phyloP scores from a whole-genome alignment of 2,113 vertebrate species.

The Pogona vitticeps region DNA sequence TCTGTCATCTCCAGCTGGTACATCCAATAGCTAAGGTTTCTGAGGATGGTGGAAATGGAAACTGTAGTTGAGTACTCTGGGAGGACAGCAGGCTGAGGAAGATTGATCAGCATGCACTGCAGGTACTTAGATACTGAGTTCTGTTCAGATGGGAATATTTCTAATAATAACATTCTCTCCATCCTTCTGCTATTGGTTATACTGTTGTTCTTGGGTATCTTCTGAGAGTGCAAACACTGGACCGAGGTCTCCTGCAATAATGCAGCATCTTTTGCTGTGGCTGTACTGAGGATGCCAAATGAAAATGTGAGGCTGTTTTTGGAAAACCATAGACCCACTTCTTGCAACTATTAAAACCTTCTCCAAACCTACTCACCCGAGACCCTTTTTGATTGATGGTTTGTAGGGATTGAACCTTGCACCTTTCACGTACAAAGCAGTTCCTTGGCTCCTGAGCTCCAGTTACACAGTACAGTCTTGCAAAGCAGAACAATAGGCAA shows the following conservation, averaged over 20 bases:
- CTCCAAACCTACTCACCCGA: not conserved
- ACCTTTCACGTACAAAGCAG: not conserved
- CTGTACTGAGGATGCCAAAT: too few relatives aligned
- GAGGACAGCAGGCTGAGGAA: too few relatives aligned
- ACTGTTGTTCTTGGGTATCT: slow-evolving; percentile 45
- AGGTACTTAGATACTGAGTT: not conserved
- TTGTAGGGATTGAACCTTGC: too few relatives aligned
- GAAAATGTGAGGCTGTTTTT: not conserved
- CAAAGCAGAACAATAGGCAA: not conserved
- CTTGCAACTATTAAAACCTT: too few relatives aligned
- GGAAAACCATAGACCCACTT: too few relatives aligned
- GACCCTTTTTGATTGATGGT: not conserved
- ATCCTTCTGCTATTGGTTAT: slow-evolving; percentile 51
- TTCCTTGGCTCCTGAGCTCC: not conserved
- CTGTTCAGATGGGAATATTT: not conserved
- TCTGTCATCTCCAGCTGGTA: too few relatives aligned
- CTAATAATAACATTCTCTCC: slow-evolving; percentile 54
- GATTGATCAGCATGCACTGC: not conserved
- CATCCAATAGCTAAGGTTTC: too few relatives aligned
- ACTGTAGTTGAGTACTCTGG: not conserved
- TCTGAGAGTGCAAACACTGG: not conserved
- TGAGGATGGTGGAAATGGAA: not conserved
- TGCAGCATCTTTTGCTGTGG: not conserved
- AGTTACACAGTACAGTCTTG: not conserved
- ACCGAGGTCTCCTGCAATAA: not conserved